Conservation (phyloP, 2,797 vertebrate species). For the Sebastes goodei region DNA sequence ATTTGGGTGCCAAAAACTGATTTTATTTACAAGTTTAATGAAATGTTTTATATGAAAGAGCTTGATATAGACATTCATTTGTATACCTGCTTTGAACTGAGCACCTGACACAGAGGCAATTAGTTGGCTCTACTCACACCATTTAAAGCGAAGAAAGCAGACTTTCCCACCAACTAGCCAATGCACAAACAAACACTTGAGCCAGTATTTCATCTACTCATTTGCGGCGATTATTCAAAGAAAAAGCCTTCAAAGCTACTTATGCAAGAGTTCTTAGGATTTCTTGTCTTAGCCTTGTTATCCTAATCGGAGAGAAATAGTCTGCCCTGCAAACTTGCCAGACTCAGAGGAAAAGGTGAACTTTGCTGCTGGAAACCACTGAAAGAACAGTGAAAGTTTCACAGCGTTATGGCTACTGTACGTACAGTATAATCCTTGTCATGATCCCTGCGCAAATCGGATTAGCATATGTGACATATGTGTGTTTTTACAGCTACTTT, state of each 20-base stretch:
- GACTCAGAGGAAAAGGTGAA: conserved; percentile 61
- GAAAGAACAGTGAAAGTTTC: conserved; percentile 61
- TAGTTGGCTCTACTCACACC: not conserved
- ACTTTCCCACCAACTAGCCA: conserved; percentile 47
- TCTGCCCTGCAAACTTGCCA: conserved; percentile 45
- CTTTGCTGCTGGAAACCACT: conserved; percentile 64
- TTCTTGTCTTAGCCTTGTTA: conserved; percentile 47
- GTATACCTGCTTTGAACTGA: not conserved
- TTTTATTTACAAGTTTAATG: not conserved
- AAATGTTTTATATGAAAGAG: not conserved
- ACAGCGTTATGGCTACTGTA: conserved; percentile 70
- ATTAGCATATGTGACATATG: conserved; percentile 77
- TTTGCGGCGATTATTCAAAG: conserved; percentile 59
- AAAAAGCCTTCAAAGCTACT: conserved; percentile 66
- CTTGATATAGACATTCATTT: not conserved
- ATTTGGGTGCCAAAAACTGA: not conserved
- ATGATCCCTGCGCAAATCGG: conserved; percentile 79
- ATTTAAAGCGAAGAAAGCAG: conserved; percentile 7
- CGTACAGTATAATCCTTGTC: conserved; percentile 80
- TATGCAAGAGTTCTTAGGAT: conserved; percentile 64
- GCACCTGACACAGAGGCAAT: not conserved
- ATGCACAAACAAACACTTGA: conserved; percentile 49
- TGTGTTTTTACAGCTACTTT: conserved; percentile 74
- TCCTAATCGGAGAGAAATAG: conserved; percentile 69
- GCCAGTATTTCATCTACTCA: conserved; percentile 62